These are phyloP conservation scores for Caenorhabditis drosophilae DNA, from an alignment of 2,888 invertebrate genomes.

Conservation along the genomic window DNA sequence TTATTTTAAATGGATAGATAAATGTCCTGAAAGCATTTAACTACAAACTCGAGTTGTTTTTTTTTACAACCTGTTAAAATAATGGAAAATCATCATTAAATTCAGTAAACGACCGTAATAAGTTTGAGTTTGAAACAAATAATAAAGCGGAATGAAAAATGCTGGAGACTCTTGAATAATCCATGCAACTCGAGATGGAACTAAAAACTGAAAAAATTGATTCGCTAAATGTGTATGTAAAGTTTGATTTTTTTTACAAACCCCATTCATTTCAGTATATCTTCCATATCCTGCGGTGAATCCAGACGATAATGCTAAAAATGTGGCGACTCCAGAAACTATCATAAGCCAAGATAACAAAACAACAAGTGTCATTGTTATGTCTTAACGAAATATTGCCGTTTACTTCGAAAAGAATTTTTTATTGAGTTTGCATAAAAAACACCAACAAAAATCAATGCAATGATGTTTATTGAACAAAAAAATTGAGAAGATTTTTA, in stretches of 20 bases:
- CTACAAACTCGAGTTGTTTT: too few species aligned
- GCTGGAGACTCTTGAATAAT: slow-evolving; percentile 64
- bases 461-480: too few species aligned
- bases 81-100: background rate
- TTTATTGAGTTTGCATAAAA: too few species aligned
- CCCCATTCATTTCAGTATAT: background rate
- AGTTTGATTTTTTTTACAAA: too few species aligned
- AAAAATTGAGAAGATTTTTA: too few species aligned
- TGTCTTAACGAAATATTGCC: too few species aligned
- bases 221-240: too few species aligned
- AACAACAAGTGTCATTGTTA: too few species aligned
- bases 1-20: slow-evolving; percentile 70
- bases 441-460: too few species aligned
- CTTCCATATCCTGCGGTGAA: slow-evolving; percentile 3
- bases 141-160: slow-evolving; percentile 52
- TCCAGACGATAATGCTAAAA: background rate
- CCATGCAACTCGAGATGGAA: slow-evolving; percentile 46
- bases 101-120: background rate
- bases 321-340: background rate
- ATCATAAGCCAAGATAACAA: slow-evolving; percentile 5
- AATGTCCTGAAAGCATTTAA: slow-evolving; percentile 71
- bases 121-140: background rate
- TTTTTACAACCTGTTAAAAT: background rate
- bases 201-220: background rate
- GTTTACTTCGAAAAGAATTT: too few species aligned